Base-by-base conservation (phyloP, 2,797 vertebrate genomes). In the Hoplostethus atlanticus region DNA sequence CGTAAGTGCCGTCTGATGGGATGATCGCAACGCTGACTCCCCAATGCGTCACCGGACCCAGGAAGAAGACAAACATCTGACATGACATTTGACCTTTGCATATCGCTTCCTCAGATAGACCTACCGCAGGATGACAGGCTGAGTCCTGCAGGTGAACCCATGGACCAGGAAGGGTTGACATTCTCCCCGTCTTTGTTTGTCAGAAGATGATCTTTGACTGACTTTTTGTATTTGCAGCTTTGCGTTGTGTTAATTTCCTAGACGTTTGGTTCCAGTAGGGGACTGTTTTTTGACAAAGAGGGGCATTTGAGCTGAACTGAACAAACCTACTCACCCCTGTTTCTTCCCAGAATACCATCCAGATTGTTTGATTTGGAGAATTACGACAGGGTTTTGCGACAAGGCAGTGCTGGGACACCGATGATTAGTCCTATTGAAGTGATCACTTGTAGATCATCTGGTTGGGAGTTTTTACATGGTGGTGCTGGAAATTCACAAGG, bases 181-280 rank as follows among this genome's bases (percentile, higher is more conserved):
- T 21, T 42, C 31, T 61, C 31, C 53, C 65, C 76, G 11, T 65
- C 50, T 58, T 38, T 11, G 3, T 68, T 56, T 30, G 5, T 56
- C 51, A 68, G 77, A 46, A 91, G 89, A 89, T 89, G 85, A 91
- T 87, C 81, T 63, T 68, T 17, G 5, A 48, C 5, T 1, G 58
- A 65, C 2, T 58, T 82, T 71, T 64, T 2, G 5, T 76, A 70
- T 40, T 25, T 7, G 62, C 71, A 71, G 57, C 38, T 71, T 71
- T 57, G 40, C 1, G 2, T 73, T 51, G 25, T 34, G 30, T 64
- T 78, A 47, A 68, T 70, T 55, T 77, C 21, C 55, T 64, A 48
- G 47, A 48, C 47, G n/a, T 48, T 48, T 48, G 5, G 47, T 48
- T 48, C 11, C 13, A n/a, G 16, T n/a, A 16, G 3, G 47, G 5